These are phyloP conservation scores for Stomorhina lunata DNA, from an alignment of 2,888 invertebrate species.

Conservation along the genomic window DNA sequence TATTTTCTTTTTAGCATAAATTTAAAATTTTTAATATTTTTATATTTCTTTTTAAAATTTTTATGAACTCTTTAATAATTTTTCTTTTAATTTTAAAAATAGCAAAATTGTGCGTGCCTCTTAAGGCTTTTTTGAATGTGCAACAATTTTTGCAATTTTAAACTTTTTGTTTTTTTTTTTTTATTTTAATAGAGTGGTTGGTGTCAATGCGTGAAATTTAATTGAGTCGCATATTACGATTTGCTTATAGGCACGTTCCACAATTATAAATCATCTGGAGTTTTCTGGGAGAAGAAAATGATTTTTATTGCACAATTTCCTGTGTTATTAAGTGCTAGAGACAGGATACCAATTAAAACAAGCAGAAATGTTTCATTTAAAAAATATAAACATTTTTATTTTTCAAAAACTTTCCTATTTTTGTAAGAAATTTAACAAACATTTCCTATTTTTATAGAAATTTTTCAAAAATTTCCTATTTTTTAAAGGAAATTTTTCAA, in stretches of 20 bases:
- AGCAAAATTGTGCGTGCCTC: slow-evolving; percentile 61
- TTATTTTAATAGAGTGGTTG: slow-evolving; percentile 28
- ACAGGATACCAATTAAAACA: not conserved
- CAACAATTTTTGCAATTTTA: slow-evolving; percentile 36
- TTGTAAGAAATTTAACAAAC: too few species aligned
- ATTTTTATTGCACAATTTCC: slow-evolving; percentile 35
- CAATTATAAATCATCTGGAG: slow-evolving; percentile 34
- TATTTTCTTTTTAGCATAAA: not conserved
- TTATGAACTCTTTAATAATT: not conserved
- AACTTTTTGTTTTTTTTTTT: too few species aligned
- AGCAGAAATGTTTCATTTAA: too few species aligned
- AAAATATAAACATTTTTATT: too few species aligned
- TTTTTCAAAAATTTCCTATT: too few species aligned
- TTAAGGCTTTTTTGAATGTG: slow-evolving; percentile 30
- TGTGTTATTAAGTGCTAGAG: slow-evolving; percentile 22
- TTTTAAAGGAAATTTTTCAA: too few species aligned
- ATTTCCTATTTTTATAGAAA: too few species aligned
- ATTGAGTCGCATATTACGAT: slow-evolving; percentile 63
- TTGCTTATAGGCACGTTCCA: slow-evolving; percentile 52
- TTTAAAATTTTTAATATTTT: not conserved
- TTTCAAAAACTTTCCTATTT: not conserved
- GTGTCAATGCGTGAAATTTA: slow-evolving; percentile 64
- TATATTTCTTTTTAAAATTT: not conserved
- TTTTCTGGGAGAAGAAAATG: not conserved
- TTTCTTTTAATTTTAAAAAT: slow-evolving; percentile 57